Conservation (phyloP, 2,888 invertebrate genomes). For the Ptilodon capucinus region DNA sequence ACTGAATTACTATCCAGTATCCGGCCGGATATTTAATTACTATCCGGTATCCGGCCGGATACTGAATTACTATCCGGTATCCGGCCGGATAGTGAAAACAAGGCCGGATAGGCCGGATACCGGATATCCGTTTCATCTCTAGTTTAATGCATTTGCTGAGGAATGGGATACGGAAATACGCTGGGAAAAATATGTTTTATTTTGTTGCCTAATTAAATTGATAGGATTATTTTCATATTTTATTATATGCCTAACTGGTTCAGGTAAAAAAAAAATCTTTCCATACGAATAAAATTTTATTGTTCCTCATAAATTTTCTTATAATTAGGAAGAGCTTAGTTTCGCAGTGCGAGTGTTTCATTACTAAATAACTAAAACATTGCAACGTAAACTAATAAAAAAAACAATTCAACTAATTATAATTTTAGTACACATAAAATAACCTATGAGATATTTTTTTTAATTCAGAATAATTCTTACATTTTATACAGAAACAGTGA, state of each 20-base stretch:
- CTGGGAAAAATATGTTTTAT: no score
- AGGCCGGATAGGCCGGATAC: no score
- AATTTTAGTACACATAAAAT: conserved; percentile 67
- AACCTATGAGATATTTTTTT: conserved; percentile 72
- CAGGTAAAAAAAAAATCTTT: conserved; percentile 33
- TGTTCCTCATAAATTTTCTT: conserved; percentile 79
- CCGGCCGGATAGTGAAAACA: no score
- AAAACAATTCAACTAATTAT: conserved; percentile 62
- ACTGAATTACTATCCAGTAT: no score
- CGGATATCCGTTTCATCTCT: no score
- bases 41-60: no score
- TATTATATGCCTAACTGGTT: not conserved
- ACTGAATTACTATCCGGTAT: no score
- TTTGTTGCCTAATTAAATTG: no score
- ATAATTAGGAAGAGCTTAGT: conserved; percentile 73
- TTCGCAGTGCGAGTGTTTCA: conserved; percentile 71
- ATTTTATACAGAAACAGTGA: conserved; percentile 72
- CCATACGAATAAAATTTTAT: conserved; percentile 76
- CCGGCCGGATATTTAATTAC: no score
- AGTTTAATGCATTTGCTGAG: no score
- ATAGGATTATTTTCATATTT: not conserved
- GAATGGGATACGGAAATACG: no score
- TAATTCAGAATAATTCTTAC: conserved; percentile 57
- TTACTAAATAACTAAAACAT: conserved; percentile 55
- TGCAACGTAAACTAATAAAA: conserved; percentile 61